These are phyloP conservation scores for Drepanosiphum platanoidis DNA, from an alignment of 2,888 invertebrate genomes.

Conservation along the genomic window DNA sequence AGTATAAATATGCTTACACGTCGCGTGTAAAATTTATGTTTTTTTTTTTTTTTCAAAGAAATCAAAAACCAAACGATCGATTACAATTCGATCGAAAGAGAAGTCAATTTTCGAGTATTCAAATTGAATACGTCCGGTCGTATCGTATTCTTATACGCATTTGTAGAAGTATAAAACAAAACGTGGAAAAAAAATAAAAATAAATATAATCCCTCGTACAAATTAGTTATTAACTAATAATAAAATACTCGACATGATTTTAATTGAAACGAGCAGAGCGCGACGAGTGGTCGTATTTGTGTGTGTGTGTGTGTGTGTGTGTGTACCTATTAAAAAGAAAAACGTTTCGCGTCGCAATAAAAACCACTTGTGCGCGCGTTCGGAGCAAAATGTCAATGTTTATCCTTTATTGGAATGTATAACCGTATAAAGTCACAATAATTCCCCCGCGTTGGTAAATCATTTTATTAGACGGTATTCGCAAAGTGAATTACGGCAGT, in stretches of 20 bases:
- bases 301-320: no score
- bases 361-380: background rate
- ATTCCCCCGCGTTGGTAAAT: background rate
- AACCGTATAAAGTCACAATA: background rate
- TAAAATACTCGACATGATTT: background rate
- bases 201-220: background rate
- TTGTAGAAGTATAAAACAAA: background rate
- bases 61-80: no score
- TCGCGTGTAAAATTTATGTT: no score
- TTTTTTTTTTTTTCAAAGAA: no score
- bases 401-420: background rate
- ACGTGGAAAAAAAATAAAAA: background rate
- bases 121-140: background rate
- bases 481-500: slow-evolving; percentile 23
- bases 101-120: background rate
- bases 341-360: background rate
- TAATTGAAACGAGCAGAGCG: background rate
- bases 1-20: no score
- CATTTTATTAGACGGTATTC: slow-evolving; percentile 25
- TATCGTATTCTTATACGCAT: no score
- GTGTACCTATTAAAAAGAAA: no score
- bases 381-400: background rate
- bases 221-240: background rate
- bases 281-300: background rate
- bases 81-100: no score